These are phyloP conservation scores for Galbula dea DNA, from an alignment of 2,113 vertebrate genomes.

Conservation along the genomic window DNA sequence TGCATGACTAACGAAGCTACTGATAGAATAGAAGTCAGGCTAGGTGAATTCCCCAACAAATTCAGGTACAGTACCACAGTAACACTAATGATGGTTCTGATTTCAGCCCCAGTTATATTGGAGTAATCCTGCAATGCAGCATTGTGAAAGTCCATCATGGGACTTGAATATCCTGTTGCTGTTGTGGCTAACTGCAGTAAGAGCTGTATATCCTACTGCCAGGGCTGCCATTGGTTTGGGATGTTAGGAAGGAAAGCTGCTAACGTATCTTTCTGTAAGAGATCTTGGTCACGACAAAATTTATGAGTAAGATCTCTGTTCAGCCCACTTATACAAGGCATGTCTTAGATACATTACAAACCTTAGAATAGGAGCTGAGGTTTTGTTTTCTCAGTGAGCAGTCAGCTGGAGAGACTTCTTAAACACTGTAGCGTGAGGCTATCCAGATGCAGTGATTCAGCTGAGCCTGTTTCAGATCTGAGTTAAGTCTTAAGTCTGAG, in stretches of 20 bases:
- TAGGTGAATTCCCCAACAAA: neutral
- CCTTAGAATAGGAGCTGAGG: neutral
- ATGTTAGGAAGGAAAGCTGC: neutral
- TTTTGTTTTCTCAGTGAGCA: neutral
- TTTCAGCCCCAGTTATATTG: neutral
- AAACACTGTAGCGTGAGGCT: neutral
- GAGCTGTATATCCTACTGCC: neutral
- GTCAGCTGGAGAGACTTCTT: neutral
- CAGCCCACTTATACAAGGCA: neutral
- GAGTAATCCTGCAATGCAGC: neutral
- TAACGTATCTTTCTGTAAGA: neutral
- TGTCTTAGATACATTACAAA: neutral
- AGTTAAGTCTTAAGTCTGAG: no score
- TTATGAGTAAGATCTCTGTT: neutral
- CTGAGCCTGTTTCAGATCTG: neutral
- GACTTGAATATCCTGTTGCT: neutral
- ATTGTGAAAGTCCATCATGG: neutral
- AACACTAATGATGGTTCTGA: neutral
- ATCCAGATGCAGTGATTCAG: neutral
- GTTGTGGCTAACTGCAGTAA: neutral
- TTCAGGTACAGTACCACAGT: neutral
- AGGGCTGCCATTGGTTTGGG: neutral
- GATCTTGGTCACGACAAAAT: neutral
- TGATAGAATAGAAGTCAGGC: neutral
- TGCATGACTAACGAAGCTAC: conserved; percentile 36